A percentile compares a stretch with the other conserved stretches of the same genome.
These are phyloP conservation scores for Mungos mungo DNA, from an alignment of 2,113 vertebrate species.

Conservation along the genomic window DNA sequence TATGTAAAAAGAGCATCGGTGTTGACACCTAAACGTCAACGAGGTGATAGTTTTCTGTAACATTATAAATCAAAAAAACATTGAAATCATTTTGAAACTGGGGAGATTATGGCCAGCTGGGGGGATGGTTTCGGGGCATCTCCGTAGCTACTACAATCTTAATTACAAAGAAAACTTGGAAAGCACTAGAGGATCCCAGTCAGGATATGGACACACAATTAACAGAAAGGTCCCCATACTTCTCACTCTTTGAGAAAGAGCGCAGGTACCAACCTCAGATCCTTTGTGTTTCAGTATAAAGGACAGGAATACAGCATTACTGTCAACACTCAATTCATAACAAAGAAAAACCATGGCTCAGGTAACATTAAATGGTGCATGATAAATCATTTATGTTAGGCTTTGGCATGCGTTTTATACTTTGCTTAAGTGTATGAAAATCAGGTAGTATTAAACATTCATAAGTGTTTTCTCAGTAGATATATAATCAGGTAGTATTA, in stretches of 20 bases:
- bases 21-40: not conserved
- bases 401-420: not conserved
- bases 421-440: conserved; percentile 42
- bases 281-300: not conserved
- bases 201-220: fast-evolving
- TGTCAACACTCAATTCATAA: not conserved
- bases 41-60: not conserved
- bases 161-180: not conserved
- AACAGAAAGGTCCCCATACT: not conserved
- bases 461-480: not conserved
- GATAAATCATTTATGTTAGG: conserved; percentile 44
- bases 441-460: conserved; percentile 2
- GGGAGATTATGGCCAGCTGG: not conserved
- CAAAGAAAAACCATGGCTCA: conserved; percentile 19
- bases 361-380: conserved; percentile 5
- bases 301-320: not conserved
- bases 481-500: not conserved
- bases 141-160: not conserved
- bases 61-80: not conserved
- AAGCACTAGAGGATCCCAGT: not conserved
- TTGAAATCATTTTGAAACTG: not conserved
- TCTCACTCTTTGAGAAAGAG: not conserved
- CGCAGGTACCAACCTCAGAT: not conserved
- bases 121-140: not conserved
- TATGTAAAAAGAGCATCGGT: not conserved